A percentile compares a stretch with the other conserved stretches of the same genome.
These are phyloP conservation scores for Calameuta pallipes DNA, from an alignment of 2,888 invertebrate species.

Conservation along the genomic window DNA sequence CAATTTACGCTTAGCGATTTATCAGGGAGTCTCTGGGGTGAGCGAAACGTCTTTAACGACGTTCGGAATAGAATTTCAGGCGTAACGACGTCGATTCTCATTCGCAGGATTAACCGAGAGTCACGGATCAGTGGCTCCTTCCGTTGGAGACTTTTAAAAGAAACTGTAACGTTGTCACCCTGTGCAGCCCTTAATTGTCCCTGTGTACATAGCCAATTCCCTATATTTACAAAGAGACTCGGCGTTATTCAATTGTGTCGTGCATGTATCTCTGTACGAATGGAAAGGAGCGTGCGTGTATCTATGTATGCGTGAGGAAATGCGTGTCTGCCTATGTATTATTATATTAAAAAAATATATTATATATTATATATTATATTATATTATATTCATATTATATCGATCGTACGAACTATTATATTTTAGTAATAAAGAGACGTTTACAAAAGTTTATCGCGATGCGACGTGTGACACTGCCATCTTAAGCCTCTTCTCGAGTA, in stretches of 20 bases:
- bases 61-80: not conserved
- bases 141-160: not conserved
- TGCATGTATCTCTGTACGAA: not conserved
- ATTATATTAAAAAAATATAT: constrained; percentile 14
- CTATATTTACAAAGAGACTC: not conserved
- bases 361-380: constrained; percentile 6
- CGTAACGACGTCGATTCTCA: not conserved
- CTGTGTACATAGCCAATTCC: constrained; percentile 36
- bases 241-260: not conserved
- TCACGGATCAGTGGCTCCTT: not conserved
- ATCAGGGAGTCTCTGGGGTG: not conserved
- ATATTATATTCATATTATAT: constrained; percentile 22
- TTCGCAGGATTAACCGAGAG: not conserved
- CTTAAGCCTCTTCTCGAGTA: not conserved
- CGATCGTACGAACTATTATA: constrained; percentile 25
- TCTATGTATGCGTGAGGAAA: not conserved
- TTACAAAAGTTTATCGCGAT: constrained; percentile 12
- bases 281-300: constrained; percentile 17
- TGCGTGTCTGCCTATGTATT: not conserved
- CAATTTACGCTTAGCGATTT: not conserved
- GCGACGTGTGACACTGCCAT: not conserved
- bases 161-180: not conserved
- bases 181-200: not conserved
- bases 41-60: not conserved
- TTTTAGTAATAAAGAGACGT: constrained; percentile 33